A percentile compares a stretch with the other conserved stretches of the same genome.
phyloP scores from a whole-genome alignment of 2,888 invertebrate species.

The Lapara coniferarum region DNA sequence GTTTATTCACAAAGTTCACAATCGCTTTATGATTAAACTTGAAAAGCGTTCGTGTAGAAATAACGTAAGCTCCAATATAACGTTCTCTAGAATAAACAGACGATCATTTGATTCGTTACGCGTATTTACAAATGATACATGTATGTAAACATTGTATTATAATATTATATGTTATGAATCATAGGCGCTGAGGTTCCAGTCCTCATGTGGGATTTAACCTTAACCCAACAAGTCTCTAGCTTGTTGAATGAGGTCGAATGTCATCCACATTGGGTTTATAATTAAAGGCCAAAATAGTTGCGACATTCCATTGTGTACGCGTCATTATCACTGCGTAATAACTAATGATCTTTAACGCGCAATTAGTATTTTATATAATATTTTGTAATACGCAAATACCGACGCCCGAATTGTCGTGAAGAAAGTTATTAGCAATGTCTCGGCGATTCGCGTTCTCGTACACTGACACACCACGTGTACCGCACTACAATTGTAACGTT shows the following conservation, averaged over 20 bases:
- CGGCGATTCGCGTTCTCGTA: constrained; percentile 13
- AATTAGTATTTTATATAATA: constrained; percentile 44
- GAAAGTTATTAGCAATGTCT: constrained; percentile 34
- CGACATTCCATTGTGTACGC: constrained; percentile 41
- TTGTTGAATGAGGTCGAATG: background rate
- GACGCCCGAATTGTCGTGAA: constrained; percentile 29
- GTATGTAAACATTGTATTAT: background rate
- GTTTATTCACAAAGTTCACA: constrained; percentile 13
- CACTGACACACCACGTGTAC: constrained; percentile 30
- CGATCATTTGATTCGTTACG: no score
- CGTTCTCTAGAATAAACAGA: no score
- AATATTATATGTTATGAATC: background rate
- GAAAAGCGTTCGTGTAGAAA: background rate
- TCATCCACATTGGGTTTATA: constrained; percentile 5
- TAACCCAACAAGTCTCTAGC: constrained; percentile 12
- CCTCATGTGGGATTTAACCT: constrained; percentile 12
- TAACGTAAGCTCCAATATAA: background rate
- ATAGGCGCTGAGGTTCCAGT: background rate
- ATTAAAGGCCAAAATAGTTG: constrained; percentile 31
- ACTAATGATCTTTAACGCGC: constrained; percentile 39
- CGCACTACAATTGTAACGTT: constrained; percentile 34
- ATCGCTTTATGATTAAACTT: constrained; percentile 2
- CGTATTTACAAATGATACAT: background rate
- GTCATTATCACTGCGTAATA: constrained; percentile 45
- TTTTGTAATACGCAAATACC: constrained; percentile 29